These are phyloP conservation scores for Stictonetta naevosa DNA, from an alignment of 2,113 vertebrate species.

Conservation along the genomic window DNA sequence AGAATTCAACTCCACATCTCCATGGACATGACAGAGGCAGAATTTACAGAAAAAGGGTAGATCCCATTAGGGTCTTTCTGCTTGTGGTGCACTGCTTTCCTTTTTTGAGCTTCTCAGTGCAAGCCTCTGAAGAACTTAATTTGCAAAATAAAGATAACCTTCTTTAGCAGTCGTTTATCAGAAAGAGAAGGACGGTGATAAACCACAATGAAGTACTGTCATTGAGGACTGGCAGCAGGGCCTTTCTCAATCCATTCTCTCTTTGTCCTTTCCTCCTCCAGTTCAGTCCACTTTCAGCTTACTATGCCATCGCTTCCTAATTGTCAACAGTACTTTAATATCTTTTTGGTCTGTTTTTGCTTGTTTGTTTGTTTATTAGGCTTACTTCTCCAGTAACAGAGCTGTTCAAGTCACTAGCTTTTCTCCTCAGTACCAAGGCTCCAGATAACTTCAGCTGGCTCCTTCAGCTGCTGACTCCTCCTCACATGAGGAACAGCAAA, in stretches of 20 bases:
- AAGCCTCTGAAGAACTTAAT: neutral
- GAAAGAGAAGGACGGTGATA: neutral
- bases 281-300: neutral
- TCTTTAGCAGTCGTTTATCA: neutral
- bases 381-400: neutral
- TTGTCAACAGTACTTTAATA: neutral
- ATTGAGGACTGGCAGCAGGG: neutral
- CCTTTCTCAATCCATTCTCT: neutral
- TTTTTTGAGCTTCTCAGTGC: neutral
- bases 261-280: too few species aligned
- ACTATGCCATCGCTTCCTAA: neutral
- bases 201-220: neutral
- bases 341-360: neutral
- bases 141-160: neutral
- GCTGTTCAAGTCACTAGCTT: neutral
- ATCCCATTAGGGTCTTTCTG: neutral
- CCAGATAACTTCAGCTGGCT: neutral
- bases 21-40: accelerated
- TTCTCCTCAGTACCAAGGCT: neutral
- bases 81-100: neutral
- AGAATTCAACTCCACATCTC: neutral
- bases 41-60: too few species aligned
- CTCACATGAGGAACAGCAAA: neutral
- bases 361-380: neutral
- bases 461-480: neutral